Conservation (phyloP, 2,113 vertebrate species). For the Brevimyrus niger region DNA sequence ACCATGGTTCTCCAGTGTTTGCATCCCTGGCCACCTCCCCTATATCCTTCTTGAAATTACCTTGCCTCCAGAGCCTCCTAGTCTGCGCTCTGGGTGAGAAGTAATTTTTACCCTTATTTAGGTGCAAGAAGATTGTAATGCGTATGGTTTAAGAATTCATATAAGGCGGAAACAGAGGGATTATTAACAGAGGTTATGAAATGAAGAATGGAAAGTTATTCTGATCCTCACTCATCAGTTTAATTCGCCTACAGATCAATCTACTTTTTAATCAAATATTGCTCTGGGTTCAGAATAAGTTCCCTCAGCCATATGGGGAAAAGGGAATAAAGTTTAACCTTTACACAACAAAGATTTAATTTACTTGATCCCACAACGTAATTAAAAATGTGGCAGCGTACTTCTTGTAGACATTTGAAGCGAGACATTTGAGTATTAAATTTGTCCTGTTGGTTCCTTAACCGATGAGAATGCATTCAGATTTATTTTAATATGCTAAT, state of each 20-base stretch:
- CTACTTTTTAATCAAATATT: conserved; percentile 43
- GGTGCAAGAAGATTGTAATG: not conserved
- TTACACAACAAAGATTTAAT: conserved; percentile 39
- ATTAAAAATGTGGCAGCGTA: conserved; percentile 29
- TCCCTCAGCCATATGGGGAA: conserved; percentile 27
- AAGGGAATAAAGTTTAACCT: conserved; percentile 43
- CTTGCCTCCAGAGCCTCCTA: not conserved
- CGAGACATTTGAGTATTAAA: not conserved
- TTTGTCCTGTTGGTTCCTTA: conserved; percentile 2
- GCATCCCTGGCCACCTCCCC: not conserved
- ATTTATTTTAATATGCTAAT: not conserved
- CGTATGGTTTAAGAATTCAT: conserved; percentile 25
- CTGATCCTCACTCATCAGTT: conserved; percentile 39
- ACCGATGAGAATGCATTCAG: not conserved
- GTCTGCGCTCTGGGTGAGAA: not conserved
- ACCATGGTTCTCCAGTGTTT: not conserved
- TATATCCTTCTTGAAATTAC: not conserved
- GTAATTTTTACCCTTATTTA: conserved; percentile 6
- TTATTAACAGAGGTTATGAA: conserved; percentile 38
- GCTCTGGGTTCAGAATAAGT: conserved; percentile 19
- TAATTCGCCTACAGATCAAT: conserved; percentile 42
- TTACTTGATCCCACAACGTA: conserved; percentile 34
- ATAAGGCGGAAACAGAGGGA: conserved; percentile 31
- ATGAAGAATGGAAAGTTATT: conserved; percentile 39
- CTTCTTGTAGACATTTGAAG: conserved; percentile 27